These are phyloP conservation scores for Harpagoxenus sublaevis DNA, from an alignment of 2,888 invertebrate genomes.

Conservation along the genomic window DNA sequence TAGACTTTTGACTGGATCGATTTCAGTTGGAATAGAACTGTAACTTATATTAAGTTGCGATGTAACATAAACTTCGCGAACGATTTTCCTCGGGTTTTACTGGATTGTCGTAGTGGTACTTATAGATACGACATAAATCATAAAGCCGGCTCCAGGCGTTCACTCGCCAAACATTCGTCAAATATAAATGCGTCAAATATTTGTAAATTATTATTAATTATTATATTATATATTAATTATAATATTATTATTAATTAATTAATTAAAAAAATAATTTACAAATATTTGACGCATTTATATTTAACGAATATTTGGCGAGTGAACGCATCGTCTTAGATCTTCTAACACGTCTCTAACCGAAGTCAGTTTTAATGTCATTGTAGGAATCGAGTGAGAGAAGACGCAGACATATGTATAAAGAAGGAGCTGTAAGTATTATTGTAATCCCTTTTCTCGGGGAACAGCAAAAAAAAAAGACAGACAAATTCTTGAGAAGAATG, in stretches of 20 bases:
- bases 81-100: background rate
- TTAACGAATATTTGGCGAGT: too few species aligned
- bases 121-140: background rate
- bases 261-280: too few species aligned
- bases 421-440: slow-evolving; percentile 35
- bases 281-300: too few species aligned
- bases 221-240: too few species aligned
- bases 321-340: background rate
- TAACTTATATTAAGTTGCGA: slow-evolving; percentile 34
- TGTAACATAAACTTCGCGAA: slow-evolving; percentile 24
- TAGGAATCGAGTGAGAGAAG: slow-evolving; percentile 18
- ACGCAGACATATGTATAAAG: slow-evolving; percentile 27
- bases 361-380: slow-evolving; percentile 31
- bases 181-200: too few species aligned
- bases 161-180: too few species aligned
- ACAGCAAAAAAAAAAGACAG: background rate
- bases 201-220: too few species aligned
- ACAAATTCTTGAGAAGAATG: slow-evolving; percentile 2
- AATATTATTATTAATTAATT: too few species aligned
- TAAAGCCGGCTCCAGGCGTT: too few species aligned
- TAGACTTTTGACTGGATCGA: slow-evolving; percentile 36
- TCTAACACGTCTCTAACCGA: slow-evolving; percentile 7
- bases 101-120: background rate
- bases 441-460: slow-evolving; percentile 28
- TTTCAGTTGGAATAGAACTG: slow-evolving; percentile 35